Evolutionary conservation across 2,888 invertebrate species (phyloP), one percentile per base, ranked within the genome.

Genomic region (Platycnemis pennipes): DNA sequence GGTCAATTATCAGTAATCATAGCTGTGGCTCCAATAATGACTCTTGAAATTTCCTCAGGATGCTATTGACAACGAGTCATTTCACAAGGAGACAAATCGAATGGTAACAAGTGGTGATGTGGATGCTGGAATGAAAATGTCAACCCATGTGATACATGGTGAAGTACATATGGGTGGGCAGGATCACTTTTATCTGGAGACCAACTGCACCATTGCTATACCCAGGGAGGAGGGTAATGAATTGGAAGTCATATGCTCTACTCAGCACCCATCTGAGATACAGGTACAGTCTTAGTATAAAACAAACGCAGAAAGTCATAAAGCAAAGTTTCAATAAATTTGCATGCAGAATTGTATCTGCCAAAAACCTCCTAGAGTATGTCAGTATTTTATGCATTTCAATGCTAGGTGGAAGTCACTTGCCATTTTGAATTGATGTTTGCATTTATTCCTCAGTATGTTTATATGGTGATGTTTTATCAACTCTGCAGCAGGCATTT

Each of bases 101-200:
- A 53, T 42, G 26, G 91, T 94, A 31, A 91, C 37, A 16, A 77
- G 63, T 22, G 94, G 97, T 2, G 95, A 96, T 94, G 95, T 96
- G 2, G 96, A 96, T 8, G 95, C 94, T 45, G 96, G 95, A 0
- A 96, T 97, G 94, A 69, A 95, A 26, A 95, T 95, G 37, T 95
- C 96, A 77, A 96, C 96, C 13, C 96, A 96, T 94, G 95, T 96
- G 19, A 95, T 97, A 13, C 96, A 97, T 95, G 97, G 97, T 1
- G 96, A 96, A 94, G 95, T 96, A 56, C 95, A 96, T 85, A 96
- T 96, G 7, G 96, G 97, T 7, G 96, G 96, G 0, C 97, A 97
- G 95, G 97, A 97, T 95, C 97, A 97, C 95, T 97, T 97, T 95
- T 97, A 97, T 95, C 95, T 97, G 95, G 97, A 97, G 95, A 96